Evolutionary conservation across 2,113 vertebrate genomes (phyloP).

Genomic region (Tor tambroides): DNA sequence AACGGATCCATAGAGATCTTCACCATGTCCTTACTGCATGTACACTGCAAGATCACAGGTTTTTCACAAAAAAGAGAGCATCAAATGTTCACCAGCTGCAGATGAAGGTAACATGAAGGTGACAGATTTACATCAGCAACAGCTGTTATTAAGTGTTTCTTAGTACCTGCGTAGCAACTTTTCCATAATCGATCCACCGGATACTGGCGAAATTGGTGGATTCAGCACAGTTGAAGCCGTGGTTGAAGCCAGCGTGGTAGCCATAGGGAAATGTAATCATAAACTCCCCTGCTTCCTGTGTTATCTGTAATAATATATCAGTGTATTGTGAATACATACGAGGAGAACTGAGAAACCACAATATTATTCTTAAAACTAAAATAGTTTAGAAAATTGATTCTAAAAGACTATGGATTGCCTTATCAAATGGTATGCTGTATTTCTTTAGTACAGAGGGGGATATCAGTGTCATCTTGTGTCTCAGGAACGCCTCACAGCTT

Average conservation of each 20-base stretch:
- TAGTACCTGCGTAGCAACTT: conserved; percentile 84
- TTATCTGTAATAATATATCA: conserved; percentile 78
- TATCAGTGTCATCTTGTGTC: conserved; percentile 98
- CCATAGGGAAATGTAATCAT: conserved; percentile 98
- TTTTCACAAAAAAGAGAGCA: neutral
- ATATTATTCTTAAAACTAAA: conserved; percentile 1
- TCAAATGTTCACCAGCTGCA: neutral
- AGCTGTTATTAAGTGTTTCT: conserved; percentile 40
- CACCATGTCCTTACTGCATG: conserved; percentile 96
- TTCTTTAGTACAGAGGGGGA: conserved; percentile 95
- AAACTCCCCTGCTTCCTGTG: conserved; percentile 96
- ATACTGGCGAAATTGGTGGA: conserved; percentile 97
- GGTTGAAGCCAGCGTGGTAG: conserved; percentile 98
- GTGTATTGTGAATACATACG: neutral
- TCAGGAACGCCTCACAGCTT: conserved; percentile 94
- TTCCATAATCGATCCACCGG: conserved; percentile 98
- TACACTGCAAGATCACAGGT: conserved; percentile 78
- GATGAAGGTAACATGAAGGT: neutral
- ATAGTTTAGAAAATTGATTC: neutral
- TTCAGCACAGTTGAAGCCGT: conserved; percentile 98
- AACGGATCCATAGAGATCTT: conserved; percentile 98
- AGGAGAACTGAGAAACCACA: neutral
- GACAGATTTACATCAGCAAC: neutral
- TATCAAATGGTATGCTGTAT: conserved; percentile 97
- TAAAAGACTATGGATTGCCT: conserved; percentile 76